Evolutionary conservation across 2,113 vertebrate genomes (phyloP), one percentile per base, ranked within the genome.

Genomic region (Ceyx margarethae): DNA sequence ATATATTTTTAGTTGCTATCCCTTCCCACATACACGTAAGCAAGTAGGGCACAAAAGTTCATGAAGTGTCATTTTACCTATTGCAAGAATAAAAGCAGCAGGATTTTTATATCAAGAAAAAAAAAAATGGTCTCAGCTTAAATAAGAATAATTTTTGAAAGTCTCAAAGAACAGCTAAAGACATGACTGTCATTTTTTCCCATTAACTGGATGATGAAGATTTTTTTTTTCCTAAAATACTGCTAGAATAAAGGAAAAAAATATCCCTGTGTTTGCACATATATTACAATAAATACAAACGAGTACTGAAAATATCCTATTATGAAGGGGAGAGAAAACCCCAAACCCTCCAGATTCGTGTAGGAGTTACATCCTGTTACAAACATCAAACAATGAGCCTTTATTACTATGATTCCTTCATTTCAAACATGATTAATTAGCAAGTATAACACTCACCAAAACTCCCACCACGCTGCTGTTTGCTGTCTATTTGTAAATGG

Each of bases 351-450:
- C 65, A 96, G 77, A 90, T 92, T 95, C 62, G 4, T 43, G 81
- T 84, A 97, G 95, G 95, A 97, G 96, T 95, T 93, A 94, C 85
- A 95, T 93, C 91, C 97, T 97, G 95, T 96, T 97, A 91, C 91
- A 97, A 97, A 95, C 78, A 95, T 94, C 96, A 97, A 97, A 97
- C 89, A 98, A 96, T 94, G 92, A 97, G 94, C 92, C 90, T 96
- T 96, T 96, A 97, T 95, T 94, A 93, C 95, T 97, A 97, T 87
- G 95, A 97, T 96, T 97, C 94, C 94, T 97, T 96, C 94, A 91
- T 97, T 97, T 95, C 94, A 94, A 95, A 97, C 91, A 95, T 95
- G 87, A 97, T 97, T 97, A 97, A 97, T 97, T 97, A 97, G 83
- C 89, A 97, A 96, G 95, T 91, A 96, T 94, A 96, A 95, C 95